These are phyloP conservation scores for Columba guinea DNA, from an alignment of 2,797 vertebrate species.

Conservation along the genomic window DNA sequence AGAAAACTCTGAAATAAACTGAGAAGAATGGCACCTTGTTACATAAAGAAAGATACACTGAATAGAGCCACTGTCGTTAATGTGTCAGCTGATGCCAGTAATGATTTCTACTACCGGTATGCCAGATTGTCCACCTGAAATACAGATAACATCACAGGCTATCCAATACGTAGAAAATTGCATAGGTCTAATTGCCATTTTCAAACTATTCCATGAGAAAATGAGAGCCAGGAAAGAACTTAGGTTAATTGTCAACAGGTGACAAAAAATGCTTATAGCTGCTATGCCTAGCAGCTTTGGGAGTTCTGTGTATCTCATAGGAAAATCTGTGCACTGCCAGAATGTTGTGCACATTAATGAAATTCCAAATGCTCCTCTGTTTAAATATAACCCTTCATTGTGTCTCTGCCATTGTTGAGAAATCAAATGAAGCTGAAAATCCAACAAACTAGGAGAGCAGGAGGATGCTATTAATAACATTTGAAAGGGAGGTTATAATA, in stretches of 20 bases:
- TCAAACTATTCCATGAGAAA: not conserved
- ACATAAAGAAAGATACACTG: not conserved
- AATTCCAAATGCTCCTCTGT: not conserved
- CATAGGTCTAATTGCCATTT: not conserved
- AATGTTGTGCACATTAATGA: not conserved
- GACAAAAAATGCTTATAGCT: not conserved
- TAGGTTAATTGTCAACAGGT: not conserved
- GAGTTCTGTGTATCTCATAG: not conserved
- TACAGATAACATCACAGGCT: not conserved
- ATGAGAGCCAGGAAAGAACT: not conserved
- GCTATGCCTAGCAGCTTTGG: not conserved
- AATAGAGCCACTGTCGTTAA: not conserved
- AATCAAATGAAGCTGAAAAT: constrained; percentile 21
- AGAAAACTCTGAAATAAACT: not conserved
- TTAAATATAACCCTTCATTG: not conserved
- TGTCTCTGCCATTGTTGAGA: not conserved
- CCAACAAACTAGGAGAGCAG: not conserved
- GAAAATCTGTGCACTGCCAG: not conserved
- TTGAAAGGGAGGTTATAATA: not conserved
- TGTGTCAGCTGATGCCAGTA: not conserved
- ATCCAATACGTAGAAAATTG: not conserved
- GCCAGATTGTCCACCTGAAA: not conserved
- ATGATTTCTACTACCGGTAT: not conserved
- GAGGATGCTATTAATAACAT: not conserved
- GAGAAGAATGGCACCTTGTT: not conserved